Evolutionary conservation across 2,113 vertebrate species (phyloP), one percentile per base, ranked within the genome.

Genomic region (Notechis scutatus): DNA sequence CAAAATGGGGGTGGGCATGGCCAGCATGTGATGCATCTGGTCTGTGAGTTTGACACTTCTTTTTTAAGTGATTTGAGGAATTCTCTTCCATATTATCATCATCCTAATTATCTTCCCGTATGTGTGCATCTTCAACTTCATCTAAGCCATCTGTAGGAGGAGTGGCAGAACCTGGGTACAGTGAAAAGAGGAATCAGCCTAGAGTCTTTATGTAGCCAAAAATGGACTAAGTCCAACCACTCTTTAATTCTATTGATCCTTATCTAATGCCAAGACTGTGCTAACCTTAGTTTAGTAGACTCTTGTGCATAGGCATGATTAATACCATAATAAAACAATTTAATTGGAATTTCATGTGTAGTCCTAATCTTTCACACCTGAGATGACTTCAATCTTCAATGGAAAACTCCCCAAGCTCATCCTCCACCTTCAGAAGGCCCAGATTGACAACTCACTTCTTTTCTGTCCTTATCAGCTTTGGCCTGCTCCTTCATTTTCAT

Each of bases 331-430:
- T n/a, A 69, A 69, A 69, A n/a, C 12, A 69, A 69, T n/a, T 69
- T 69, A 69, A 69, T 15, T 69, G 4, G 61, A 69, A n/a, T 1
- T n/a, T 69, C 61, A 69, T 69, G 5, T n/a, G 12, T 69, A 69
- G 61, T 69, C 10, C 61, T 69, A 29, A n/a, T 69, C 12, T 14
- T 69, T 2, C 0, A 34, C 47, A 20, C 20, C 4, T 26, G 10
- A 9, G 29, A 69, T 7, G 4, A 9, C 5, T 92, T 0, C 15
- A 39, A 99, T 99, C 98, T 97, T 99, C 99, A 0, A 98, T 98
- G 39, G 99, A 98, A 94, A 99, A 99, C 96, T 99, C 99, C 95
- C 99, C 99, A 94, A 99, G 99, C 95, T 99, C 99, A 45, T 99
- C 99, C 91, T 99, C 99, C 95, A 99, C 99, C 97, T 99, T 99